phyloP scores from a whole-genome alignment of 1,140 invertebrate species.

The Drosophila lacertosa region DNA sequence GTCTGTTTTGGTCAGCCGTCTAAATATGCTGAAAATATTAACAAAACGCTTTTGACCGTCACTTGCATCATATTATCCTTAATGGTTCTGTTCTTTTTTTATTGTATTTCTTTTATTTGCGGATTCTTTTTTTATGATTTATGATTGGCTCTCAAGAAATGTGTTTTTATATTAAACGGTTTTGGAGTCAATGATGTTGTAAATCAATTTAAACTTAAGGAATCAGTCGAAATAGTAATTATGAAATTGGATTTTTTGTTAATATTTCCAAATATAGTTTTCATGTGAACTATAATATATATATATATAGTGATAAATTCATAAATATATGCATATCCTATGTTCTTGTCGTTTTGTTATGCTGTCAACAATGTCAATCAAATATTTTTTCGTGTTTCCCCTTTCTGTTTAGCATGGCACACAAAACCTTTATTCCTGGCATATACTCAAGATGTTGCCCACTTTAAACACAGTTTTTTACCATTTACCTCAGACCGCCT shows the following conservation, averaged over 20 bases:
- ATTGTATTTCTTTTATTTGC: constrained; percentile 17
- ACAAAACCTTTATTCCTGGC: neutral
- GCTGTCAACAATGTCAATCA: neutral
- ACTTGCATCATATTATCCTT: constrained; percentile 50
- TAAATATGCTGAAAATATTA: constrained; percentile 41
- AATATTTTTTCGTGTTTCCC: neutral
- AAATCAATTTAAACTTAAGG: constrained; percentile 2
- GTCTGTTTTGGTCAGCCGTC: constrained; percentile 14
- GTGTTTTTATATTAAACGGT: neutral
- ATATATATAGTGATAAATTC: neutral
- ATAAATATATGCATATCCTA: too few relatives aligned
- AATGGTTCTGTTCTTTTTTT: constrained; percentile 48
- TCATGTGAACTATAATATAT: too few relatives aligned
- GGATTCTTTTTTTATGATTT: constrained; percentile 48
- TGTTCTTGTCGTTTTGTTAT: neutral
- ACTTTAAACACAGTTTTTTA: constrained; percentile 14
- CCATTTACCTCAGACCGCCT: constrained; percentile 30
- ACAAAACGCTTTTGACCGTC: constrained; percentile 28
- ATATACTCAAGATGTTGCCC: neutral
- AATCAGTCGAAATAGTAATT: neutral
- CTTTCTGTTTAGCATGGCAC: neutral
- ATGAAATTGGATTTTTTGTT: neutral
- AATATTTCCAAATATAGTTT: too few relatives aligned
- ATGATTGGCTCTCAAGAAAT: constrained; percentile 49
- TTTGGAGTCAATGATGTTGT: neutral